Evolutionary conservation across 2,797 vertebrate genomes (phyloP).

Genomic region (Echiichthys vipera): DNA sequence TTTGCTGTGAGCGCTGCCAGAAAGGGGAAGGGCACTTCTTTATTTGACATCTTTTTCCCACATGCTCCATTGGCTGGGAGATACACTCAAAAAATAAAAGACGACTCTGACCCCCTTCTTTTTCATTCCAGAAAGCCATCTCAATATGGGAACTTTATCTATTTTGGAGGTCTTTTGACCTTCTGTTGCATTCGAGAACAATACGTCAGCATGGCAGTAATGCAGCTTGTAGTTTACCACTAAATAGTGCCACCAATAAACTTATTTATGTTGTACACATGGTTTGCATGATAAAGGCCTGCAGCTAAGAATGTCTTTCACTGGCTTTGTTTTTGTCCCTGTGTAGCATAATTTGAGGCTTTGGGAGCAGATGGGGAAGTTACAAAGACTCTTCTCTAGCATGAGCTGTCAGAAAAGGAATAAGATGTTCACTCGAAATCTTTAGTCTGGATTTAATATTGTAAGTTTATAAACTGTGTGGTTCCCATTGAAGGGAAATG

Average conservation of each 20-base stretch:
- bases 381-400: constrained; percentile 24
- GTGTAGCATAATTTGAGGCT: constrained; percentile 50
- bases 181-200: constrained; percentile 62
- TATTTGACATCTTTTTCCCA: constrained; percentile 87
- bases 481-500: constrained; percentile 2
- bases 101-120: constrained; percentile 63
- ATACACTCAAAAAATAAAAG: constrained; percentile 79
- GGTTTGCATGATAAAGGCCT: constrained; percentile 74
- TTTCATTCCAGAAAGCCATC: constrained; percentile 41
- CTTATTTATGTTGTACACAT: constrained; percentile 46
- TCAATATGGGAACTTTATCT: constrained; percentile 78
- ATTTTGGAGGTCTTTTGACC: constrained; percentile 69
- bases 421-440: constrained; percentile 8
- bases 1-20: constrained; percentile 71
- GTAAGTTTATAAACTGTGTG: background rate
- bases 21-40: constrained; percentile 77
- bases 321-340: constrained; percentile 42
- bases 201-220: constrained; percentile 45
- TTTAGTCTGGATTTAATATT: background rate
- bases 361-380: constrained; percentile 51
- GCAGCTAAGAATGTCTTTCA: constrained; percentile 53
- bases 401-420: constrained; percentile 25
- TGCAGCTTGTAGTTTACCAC: constrained; percentile 58
- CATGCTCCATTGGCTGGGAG: constrained; percentile 83
- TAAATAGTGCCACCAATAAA: constrained; percentile 55